Evolutionary conservation across 2,888 invertebrate genomes (phyloP), one percentile per base, ranked within the genome.

Genomic region (Dascillus cervinus): DNA sequence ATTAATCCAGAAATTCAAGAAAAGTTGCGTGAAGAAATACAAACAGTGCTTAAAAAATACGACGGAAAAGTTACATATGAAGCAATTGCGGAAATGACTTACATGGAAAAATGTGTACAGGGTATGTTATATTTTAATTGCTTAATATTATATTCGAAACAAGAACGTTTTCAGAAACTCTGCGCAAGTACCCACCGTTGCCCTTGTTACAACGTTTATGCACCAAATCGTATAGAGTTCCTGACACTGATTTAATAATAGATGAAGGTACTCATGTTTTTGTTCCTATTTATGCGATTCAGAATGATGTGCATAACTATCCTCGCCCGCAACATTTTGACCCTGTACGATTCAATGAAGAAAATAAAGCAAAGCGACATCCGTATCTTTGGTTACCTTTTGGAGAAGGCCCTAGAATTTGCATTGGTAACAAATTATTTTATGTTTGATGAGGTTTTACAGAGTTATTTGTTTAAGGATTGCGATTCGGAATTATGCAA

Each of bases 361-460:
- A 71, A 34, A 69, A 69, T 13, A 73, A 72, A 39, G 62, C 66
- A 0, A 64, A 62, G 22, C 56, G 74, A 24, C 71, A 72, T 26
- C 66, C 65, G 1, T 71, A 66, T 39, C 65, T 67, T 34, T 72
- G 69, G 66, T 62, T 73, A 60, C 72, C 74, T 1, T 73, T 73
- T 48, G 73, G 73, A 2, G 73, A 72, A 50, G 74, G 73, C 1
- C 73, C 73, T 3, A 62, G 71, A 38, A 69, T 70, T 54, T 74
- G 74, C 48, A 62, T 73, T 49, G 74, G 73, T 73, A 55, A 49
- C 52, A 21, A 28, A 4, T 2, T 4, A n/a, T n/a, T n/a, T n/a
- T n/a, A n/a, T n/a, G n/a, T n/a, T n/a, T n/a, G n/a, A n/a, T n/a
- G n/a, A n/a, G n/a, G n/a, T n/a, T n/a, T n/a, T n/a, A n/a, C n/a